Evolutionary conservation across 2,113 vertebrate species (phyloP).

Genomic region (Salminus brasiliensis): DNA sequence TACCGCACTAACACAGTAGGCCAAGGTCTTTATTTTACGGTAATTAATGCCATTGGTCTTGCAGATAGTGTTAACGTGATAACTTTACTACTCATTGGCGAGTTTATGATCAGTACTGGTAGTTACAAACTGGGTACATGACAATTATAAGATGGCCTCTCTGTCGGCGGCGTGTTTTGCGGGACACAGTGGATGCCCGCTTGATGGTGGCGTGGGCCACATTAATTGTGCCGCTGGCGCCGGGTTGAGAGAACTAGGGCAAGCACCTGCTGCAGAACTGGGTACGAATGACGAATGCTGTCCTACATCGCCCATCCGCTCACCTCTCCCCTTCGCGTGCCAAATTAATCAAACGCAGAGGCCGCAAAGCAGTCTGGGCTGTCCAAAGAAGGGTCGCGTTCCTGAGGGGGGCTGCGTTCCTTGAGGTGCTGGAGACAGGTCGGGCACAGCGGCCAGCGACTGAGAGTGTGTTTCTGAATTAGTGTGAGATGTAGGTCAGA

Average conservation of each 20-base stretch:
- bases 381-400: conserved; percentile 56
- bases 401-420: conserved; percentile 57
- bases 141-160: no score
- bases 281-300: conserved; percentile 79
- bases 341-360: conserved; percentile 73
- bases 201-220: conserved; percentile 57
- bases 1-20: no score
- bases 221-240: conserved; percentile 71
- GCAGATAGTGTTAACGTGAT: no score
- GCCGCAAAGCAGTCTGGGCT: conserved; percentile 61
- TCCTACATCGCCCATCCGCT: conserved; percentile 74
- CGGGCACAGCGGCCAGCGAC: background rate
- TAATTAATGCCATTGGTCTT: no score
- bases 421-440: background rate
- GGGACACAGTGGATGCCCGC: conserved; percentile 23
- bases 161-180: conserved; percentile 46
- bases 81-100: no score
- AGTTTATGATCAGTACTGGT: no score
- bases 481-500: background rate
- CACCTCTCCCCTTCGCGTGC: conserved; percentile 65
- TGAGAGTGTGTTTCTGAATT: background rate
- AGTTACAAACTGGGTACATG: no score
- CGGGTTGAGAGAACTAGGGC: conserved; percentile 74
- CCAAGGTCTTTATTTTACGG: no score
- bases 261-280: conserved; percentile 78